Percentiles rank a stretch among this genome's conserved stretches.
These are phyloP conservation scores for Andrena haemorrhoa DNA, from an alignment of 2,888 invertebrate genomes.

Conservation along the genomic window DNA sequence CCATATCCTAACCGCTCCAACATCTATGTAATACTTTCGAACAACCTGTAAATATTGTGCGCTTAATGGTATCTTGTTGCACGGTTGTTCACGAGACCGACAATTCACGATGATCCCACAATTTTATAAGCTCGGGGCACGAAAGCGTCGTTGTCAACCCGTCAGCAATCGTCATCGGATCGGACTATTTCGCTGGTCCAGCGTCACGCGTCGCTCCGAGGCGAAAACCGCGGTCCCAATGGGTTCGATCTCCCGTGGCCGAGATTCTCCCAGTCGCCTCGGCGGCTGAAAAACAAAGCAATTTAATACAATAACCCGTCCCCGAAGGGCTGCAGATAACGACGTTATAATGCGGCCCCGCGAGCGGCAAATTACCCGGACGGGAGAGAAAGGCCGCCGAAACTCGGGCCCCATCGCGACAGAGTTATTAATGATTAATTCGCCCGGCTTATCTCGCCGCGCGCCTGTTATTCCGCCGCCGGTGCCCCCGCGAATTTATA, in stretches of 20 bases:
- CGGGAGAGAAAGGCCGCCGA: constrained; percentile 12
- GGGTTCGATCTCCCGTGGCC: not conserved
- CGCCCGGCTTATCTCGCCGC: constrained; percentile 38
- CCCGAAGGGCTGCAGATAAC: constrained; percentile 31
- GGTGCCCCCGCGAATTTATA: constrained; percentile 43
- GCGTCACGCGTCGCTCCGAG: too few relatives aligned
- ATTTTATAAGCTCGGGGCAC: constrained; percentile 1
- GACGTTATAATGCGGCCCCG: constrained; percentile 38
- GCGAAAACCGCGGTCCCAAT: not conserved
- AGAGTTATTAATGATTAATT: constrained; percentile 56
- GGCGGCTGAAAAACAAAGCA: constrained; percentile 5
- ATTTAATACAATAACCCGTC: constrained; percentile 3
- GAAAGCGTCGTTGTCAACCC: not conserved
- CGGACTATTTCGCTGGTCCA: not conserved
- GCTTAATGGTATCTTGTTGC: constrained; percentile 45
- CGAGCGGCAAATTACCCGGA: constrained; percentile 28
- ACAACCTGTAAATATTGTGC: constrained; percentile 10
- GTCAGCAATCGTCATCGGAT: too few relatives aligned
- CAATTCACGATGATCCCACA: not conserved
- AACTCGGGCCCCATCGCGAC: constrained; percentile 19
- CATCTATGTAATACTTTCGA: constrained; percentile 12
- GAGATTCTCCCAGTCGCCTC: not conserved
- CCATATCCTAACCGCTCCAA: constrained; percentile 2
- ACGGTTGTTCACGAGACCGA: not conserved
- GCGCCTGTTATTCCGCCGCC: constrained; percentile 30